A percentile compares a stretch with the other conserved stretches of the same genome.
Conservation (phyloP, 2,113 vertebrate genomes). For the Pantherophis guttatus region DNA sequence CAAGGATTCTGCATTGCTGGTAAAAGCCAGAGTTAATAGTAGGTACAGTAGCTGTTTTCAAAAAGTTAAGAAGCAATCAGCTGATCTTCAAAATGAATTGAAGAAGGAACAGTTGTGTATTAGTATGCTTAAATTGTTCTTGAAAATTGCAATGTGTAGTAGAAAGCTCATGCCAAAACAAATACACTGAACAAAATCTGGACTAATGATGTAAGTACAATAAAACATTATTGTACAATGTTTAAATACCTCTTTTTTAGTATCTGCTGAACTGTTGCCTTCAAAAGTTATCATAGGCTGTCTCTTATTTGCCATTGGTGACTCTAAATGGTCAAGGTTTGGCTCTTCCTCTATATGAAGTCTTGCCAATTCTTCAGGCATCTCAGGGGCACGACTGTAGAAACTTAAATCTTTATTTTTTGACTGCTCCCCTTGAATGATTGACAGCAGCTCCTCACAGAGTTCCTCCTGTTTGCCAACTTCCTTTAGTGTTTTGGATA, state of each 20-base stretch:
- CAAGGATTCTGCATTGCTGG: background rate
- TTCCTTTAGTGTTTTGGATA: slow-evolving; percentile 38
- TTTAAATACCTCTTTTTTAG: slow-evolving; percentile 78
- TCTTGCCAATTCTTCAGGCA: slow-evolving; percentile 62
- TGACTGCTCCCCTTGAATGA: slow-evolving; percentile 52
- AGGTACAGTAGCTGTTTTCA: background rate
- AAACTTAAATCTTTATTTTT: slow-evolving; percentile 50
- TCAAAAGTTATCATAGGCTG: slow-evolving; percentile 60
- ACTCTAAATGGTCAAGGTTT: slow-evolving; percentile 32
- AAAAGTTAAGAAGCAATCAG: background rate
- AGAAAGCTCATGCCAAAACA: slow-evolving; percentile 3
- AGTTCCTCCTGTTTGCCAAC: slow-evolving; percentile 61
- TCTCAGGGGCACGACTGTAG: slow-evolving; percentile 35
- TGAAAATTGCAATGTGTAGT: background rate
- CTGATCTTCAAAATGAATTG: background rate
- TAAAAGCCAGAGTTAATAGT: background rate
- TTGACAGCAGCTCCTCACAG: slow-evolving; percentile 57
- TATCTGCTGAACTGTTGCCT: slow-evolving; percentile 55
- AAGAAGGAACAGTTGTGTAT: background rate
- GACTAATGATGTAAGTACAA: slow-evolving; percentile 19
- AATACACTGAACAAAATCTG: slow-evolving; percentile 16
- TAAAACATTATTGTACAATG: slow-evolving; percentile 37
- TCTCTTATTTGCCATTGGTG: slow-evolving; percentile 49
- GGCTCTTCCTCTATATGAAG: slow-evolving; percentile 84
- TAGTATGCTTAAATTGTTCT: background rate